A percentile compares a stretch with the other conserved stretches of the same genome.
phyloP scores from a whole-genome alignment of 2,113 vertebrate species.

The Zosterops hypoxanthus region DNA sequence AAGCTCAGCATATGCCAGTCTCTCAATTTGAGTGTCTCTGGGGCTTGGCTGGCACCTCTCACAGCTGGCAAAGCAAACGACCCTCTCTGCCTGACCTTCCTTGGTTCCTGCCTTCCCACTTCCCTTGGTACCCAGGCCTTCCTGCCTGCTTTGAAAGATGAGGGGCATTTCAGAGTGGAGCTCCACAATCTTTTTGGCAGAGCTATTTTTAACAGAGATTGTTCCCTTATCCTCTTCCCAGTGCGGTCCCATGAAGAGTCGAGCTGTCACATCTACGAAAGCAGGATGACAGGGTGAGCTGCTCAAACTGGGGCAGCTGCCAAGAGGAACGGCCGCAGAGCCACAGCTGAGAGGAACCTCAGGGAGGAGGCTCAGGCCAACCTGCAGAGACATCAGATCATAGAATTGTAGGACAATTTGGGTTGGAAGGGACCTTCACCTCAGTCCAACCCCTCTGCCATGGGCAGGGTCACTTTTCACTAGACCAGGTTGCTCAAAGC shows the following conservation, averaged over 20 bases:
- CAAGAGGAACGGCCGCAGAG: not conserved
- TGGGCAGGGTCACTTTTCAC: not conserved
- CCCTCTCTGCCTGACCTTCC: not conserved
- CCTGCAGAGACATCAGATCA: not conserved
- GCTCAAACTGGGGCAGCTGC: not conserved
- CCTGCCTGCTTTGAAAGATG: not conserved
- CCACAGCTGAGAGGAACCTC: not conserved
- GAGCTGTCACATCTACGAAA: not conserved
- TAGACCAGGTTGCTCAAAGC: not conserved
- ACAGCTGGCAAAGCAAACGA: not conserved
- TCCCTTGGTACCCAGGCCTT: not conserved
- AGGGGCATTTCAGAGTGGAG: not conserved
- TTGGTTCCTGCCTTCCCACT: not conserved
- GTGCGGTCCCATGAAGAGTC: not conserved
- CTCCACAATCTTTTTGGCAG: not conserved
- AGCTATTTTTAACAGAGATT: not conserved
- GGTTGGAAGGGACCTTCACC: not conserved
- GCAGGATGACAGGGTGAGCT: not conserved
- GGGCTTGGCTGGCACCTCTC: not conserved
- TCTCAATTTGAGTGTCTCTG: not conserved
- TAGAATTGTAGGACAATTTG: accelerated
- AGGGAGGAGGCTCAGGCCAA: not conserved
- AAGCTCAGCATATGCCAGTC: not conserved
- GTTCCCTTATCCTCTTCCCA: not conserved
- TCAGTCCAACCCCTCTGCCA: not conserved